A percentile compares a stretch with the other conserved stretches of the same genome.
These are phyloP conservation scores for Dasypus novemcinctus DNA, from an alignment of 2,113 vertebrate genomes.

Conservation along the genomic window DNA sequence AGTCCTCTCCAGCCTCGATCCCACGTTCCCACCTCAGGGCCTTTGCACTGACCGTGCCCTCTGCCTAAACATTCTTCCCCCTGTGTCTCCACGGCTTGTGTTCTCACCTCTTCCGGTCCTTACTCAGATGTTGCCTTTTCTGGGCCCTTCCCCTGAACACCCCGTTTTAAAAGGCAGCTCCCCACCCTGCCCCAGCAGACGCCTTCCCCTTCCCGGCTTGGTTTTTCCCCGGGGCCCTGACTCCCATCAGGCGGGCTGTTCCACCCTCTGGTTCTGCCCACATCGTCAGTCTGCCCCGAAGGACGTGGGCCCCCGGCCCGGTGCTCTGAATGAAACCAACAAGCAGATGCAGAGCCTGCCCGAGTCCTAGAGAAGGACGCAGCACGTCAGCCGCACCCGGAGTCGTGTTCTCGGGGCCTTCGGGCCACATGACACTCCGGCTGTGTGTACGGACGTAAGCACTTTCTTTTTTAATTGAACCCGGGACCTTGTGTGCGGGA, in stretches of 20 bases:
- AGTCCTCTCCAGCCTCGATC: neutral
- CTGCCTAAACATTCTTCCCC: neutral
- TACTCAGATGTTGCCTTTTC: neutral
- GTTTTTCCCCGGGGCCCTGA: neutral
- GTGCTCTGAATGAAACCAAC: neutral
- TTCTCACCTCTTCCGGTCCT: neutral
- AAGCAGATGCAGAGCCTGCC: neutral
- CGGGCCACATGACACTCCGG: too few relatives aligned
- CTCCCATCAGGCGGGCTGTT: rapidly evolving
- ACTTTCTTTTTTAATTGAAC: neutral
- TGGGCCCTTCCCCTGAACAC: neutral
- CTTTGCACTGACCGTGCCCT: too few relatives aligned
- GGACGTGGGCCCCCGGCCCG: neutral
- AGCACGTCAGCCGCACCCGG: neutral
- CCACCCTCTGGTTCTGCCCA: too few relatives aligned
- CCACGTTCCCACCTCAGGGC: neutral
- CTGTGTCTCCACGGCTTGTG: neutral
- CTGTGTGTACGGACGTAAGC: neutral
- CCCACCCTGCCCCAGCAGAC: neutral
- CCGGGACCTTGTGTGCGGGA: too few relatives aligned
- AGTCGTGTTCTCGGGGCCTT: neutral
- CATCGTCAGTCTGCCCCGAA: rapidly evolving
- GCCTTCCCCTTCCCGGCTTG: too few relatives aligned
- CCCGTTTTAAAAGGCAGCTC: neutral
- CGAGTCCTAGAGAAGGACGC: neutral